Evolutionary conservation across 1,140 invertebrate genomes (phyloP).

Genomic region (Agrypnia vestita): DNA sequence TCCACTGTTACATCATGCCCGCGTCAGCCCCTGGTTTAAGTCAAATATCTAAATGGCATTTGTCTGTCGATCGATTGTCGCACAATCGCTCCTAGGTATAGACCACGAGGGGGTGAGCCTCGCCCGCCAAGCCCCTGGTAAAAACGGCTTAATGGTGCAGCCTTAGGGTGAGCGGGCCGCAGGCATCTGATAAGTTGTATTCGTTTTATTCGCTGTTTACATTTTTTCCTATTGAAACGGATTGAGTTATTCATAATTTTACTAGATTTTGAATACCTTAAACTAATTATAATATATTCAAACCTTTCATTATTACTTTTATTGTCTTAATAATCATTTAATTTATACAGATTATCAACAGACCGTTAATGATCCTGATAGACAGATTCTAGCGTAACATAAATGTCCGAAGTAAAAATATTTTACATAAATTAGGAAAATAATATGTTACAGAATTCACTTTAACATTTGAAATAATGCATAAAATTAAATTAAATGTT

Average conservation of each 20-base stretch:
- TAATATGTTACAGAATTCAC: too few species aligned
- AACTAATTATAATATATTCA: neutral
- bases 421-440: too few species aligned
- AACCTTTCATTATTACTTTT: neutral
- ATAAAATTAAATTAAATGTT: too few species aligned
- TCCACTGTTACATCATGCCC: too few species aligned
- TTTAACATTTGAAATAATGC: too few species aligned
- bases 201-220: conserved; percentile 6
- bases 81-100: conserved; percentile 33
- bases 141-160: conserved; percentile 29
- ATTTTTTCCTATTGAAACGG: neutral
- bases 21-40: conserved; percentile 4
- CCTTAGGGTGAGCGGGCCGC: conserved; percentile 11
- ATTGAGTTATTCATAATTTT: neutral
- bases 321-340: too few species aligned
- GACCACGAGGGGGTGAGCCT: too few species aligned
- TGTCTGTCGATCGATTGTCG: conserved; percentile 40
- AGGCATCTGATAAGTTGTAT: conserved; percentile 7
- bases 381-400: too few species aligned
- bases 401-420: too few species aligned
- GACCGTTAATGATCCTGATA: too few species aligned
- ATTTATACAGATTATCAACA: too few species aligned
- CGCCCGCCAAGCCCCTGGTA: neutral
- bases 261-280: too few species aligned
- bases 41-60: conserved; percentile 43